Evolutionary conservation across 2,888 invertebrate species (phyloP), one percentile per base, ranked within the genome.

Genomic region (Mycalesis mineus): DNA sequence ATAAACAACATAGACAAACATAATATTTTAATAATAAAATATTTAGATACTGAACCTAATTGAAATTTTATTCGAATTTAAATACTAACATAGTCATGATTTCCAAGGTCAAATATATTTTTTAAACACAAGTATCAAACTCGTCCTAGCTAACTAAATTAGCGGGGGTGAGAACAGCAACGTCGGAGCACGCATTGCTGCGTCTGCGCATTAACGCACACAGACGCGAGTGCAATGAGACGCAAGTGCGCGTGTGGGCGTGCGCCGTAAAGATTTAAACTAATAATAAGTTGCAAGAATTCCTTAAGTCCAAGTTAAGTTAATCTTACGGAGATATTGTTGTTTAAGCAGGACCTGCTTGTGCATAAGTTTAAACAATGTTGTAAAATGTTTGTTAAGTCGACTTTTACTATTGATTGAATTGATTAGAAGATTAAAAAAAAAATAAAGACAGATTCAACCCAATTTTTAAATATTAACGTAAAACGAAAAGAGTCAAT

Each of bases 111-210:
- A n/a, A n/a, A 5, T 39, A 39, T 39, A 7, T 13, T 8, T 7
- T 9, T 37, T 14, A 39, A 31, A 29, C 29, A n/a, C 37, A 53
- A 53, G 45, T 53, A 45, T 53, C 53, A 28, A 53, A 53, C 33
- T 13, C 11, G 15, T 53, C 6, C 8, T 6, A 9, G 39, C 66
- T 15, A 6, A 3, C 45, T 57, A 53, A 50, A 52, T 59, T 49
- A 62, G 73, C 71, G 72, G 75, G 77, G 78, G 75, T 75, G 77
- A 74, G 75, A 75, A 70, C 60, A 66, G 71, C 68, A 74, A 73
- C 71, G 70, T 69, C 65, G 65, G 67, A 71, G 67, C 67, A 66
- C 63, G 66, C 67, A 66, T 65, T 65, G 61, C 63, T 66, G 69
- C 64, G 55, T 57, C 60, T 67, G 65, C 67, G 69, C 68, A 66